A percentile compares a stretch with the other conserved stretches of the same genome.
Evolutionary conservation across 1,140 invertebrate genomes (phyloP).

Genomic region (Brachionus paranguensis): DNA sequence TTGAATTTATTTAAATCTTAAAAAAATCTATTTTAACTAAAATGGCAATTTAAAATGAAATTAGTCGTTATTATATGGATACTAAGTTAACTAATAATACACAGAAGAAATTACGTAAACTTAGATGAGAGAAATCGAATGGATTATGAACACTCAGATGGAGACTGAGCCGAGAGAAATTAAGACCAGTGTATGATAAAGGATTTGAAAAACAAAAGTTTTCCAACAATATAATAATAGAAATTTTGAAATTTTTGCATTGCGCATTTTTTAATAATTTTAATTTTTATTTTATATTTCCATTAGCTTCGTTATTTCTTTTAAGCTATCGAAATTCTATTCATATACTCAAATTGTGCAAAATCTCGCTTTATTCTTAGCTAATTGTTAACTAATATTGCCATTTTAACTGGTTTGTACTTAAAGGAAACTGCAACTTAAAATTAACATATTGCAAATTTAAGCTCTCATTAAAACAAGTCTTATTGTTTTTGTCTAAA

Average conservation of each 20-base stretch:
- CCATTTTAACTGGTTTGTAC: background rate
- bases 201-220: background rate
- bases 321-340: background rate
- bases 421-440: background rate
- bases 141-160: background rate
- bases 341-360: background rate
- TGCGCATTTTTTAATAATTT: conserved; percentile 13
- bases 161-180: background rate
- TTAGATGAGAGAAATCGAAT: background rate
- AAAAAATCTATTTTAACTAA: background rate
- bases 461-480: background rate
- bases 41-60: background rate
- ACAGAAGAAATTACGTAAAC: background rate
- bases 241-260: background rate
- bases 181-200: conserved; percentile 14
- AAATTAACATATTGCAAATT: background rate
- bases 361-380: background rate
- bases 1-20: background rate
- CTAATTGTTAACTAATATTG: background rate
- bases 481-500: background rate
- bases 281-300: background rate
- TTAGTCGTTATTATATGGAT: background rate
- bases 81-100: background rate
- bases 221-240: background rate
- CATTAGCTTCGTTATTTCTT: background rate